phyloP scores from a whole-genome alignment of 2,113 vertebrate genomes.

The Callochromis pleurospilus region DNA sequence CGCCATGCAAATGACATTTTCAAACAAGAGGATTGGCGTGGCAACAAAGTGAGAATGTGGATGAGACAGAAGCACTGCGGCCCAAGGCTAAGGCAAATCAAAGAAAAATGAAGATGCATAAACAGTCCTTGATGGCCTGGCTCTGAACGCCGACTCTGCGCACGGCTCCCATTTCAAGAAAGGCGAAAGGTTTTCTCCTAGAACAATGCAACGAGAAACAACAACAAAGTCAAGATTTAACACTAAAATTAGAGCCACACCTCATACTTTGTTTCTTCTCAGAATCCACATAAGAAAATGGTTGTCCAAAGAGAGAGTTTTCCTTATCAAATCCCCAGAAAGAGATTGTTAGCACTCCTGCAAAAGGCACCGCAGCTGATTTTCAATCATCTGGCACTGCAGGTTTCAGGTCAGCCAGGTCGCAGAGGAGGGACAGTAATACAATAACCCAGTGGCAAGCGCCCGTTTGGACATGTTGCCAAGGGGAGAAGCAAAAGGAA shows the following conservation, averaged over 20 bases:
- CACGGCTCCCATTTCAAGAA: not conserved
- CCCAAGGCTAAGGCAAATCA: not conserved
- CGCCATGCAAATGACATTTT: slow-evolving; percentile 48
- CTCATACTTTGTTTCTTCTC: not conserved
- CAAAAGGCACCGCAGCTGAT: slow-evolving; percentile 47
- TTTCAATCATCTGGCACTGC: slow-evolving; percentile 65
- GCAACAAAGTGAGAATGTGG: not conserved
- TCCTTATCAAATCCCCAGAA: slow-evolving; percentile 51
- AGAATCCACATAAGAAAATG: slow-evolving; percentile 2
- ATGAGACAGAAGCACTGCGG: not conserved
- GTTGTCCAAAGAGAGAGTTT: slow-evolving; percentile 3
- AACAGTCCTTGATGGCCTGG: slow-evolving; percentile 9
- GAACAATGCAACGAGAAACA: not conserved
- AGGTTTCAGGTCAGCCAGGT: slow-evolving; percentile 56
- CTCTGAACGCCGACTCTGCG: not conserved
- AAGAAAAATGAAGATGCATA: slow-evolving; percentile 12
- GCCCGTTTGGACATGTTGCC: slow-evolving; percentile 61
- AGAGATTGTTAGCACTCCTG: slow-evolving; percentile 36
- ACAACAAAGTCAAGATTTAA: not conserved
- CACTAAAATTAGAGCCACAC: not conserved
- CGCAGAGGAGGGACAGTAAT: slow-evolving; percentile 48
- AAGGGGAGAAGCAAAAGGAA: slow-evolving; percentile 56
- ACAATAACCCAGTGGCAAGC: slow-evolving; percentile 69
- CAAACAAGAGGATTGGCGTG: slow-evolving; percentile 37
- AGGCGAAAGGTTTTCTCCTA: not conserved